phyloP scores from a whole-genome alignment of 1,140 invertebrate species.

The Calliopsis andreniformis region DNA sequence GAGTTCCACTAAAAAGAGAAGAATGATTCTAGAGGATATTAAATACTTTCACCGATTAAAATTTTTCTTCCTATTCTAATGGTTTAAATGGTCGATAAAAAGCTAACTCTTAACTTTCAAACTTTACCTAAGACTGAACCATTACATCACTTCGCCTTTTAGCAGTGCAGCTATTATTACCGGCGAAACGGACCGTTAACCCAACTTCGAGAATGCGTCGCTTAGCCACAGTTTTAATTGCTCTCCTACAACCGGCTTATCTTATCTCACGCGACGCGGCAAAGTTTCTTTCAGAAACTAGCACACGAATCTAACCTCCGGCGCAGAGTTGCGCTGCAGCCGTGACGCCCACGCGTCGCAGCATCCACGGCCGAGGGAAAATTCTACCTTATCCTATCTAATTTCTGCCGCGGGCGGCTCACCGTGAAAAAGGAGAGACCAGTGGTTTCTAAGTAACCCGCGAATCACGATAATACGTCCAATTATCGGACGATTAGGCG shows the following conservation, averaged over 20 bases:
- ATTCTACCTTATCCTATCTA: background rate
- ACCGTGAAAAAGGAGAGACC: background rate
- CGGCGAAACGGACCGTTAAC: background rate
- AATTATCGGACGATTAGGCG: slow-evolving; percentile 20
- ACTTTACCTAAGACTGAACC: background rate
- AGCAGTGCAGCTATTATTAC: background rate
- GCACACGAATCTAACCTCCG: background rate
- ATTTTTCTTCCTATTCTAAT: too few relatives aligned
- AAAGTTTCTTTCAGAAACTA: slow-evolving; percentile 26
- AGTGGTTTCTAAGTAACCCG: background rate
- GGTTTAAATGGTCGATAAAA: background rate
- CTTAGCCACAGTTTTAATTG: slow-evolving; percentile 21
- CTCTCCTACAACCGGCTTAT: slow-evolving; percentile 43
- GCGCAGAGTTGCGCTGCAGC: background rate
- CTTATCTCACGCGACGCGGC: slow-evolving; percentile 26
- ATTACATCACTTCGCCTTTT: background rate
- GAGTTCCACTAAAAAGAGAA: too few relatives aligned
- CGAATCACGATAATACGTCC: background rate
- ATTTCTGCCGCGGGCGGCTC: background rate
- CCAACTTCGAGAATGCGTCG: background rate
- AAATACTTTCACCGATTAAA: too few relatives aligned
- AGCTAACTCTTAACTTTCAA: background rate
- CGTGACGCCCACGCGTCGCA: too few relatives aligned
- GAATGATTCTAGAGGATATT: too few relatives aligned
- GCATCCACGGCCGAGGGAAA: background rate